A percentile compares a stretch with the other conserved stretches of the same genome.
Conservation (phyloP, 2,888 invertebrate genomes). For the Melanostoma mellinum region DNA sequence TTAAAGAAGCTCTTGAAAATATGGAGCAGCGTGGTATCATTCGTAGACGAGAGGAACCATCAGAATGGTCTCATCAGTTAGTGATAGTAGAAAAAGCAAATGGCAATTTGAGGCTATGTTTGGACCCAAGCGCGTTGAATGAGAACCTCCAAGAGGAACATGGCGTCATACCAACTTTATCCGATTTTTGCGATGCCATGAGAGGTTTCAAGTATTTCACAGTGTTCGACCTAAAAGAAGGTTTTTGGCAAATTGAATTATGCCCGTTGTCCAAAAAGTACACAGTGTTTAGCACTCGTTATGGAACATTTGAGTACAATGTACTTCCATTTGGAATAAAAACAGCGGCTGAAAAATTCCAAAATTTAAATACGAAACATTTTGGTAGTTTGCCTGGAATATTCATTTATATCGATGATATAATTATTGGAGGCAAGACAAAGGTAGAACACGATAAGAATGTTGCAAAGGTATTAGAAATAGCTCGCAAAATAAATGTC, state of each 20-base stretch:
- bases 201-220: constrained; percentile 66
- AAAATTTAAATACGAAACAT: constrained; percentile 40
- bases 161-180: constrained; percentile 5
- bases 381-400: constrained; percentile 43
- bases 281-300: constrained; percentile 33
- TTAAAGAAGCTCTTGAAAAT: constrained; percentile 33
- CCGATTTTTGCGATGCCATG: constrained; percentile 15
- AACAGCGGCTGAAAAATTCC: constrained; percentile 52
- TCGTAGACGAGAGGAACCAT: constrained; percentile 24
- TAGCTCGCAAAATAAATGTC: constrained; percentile 6
- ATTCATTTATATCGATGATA: constrained; percentile 46
- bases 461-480: constrained; percentile 1
- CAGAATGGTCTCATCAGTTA: constrained; percentile 49
- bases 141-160: constrained; percentile 64
- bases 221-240: constrained; percentile 74
- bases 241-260: constrained; percentile 62
- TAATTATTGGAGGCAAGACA: constrained; percentile 13
- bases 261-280: constrained; percentile 77
- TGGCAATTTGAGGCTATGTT: constrained; percentile 9
- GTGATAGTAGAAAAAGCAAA: constrained; percentile 70
- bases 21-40: constrained; percentile 69
- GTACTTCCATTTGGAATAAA: constrained; percentile 48
- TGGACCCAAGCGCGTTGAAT: constrained; percentile 73
- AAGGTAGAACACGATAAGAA: constrained; percentile 16
- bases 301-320: constrained; percentile 55